Evolutionary conservation across 1,140 invertebrate genomes (phyloP).

Genomic region (Samia ricini): DNA sequence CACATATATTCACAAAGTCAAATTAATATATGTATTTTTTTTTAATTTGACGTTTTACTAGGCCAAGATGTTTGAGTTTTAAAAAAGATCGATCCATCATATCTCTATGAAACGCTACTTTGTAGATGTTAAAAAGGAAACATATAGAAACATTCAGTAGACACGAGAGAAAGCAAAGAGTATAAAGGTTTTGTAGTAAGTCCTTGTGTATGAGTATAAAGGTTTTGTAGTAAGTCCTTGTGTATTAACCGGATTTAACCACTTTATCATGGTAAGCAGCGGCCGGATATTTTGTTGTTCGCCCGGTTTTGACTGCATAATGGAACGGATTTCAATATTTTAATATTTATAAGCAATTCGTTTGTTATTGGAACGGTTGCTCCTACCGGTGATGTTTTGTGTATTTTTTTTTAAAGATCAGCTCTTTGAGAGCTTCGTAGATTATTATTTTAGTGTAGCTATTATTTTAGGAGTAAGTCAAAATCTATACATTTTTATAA

Average conservation of each 20-base stretch:
- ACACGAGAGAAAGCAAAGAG: too few relatives aligned
- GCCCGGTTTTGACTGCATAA: conserved; percentile 43
- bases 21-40: too few relatives aligned
- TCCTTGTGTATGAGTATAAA: conserved; percentile 3
- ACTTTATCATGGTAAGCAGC: conserved; percentile 31
- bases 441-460: too few relatives aligned
- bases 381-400: conserved; percentile 10
- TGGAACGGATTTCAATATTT: conserved; percentile 44
- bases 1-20: too few relatives aligned
- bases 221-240: conserved; percentile 12
- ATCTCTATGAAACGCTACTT: too few relatives aligned
- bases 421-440: not conserved
- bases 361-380: conserved; percentile 38
- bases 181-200: conserved; percentile 12
- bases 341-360: conserved; percentile 49
- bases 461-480: too few relatives aligned
- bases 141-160: too few relatives aligned
- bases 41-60: too few relatives aligned
- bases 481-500: too few relatives aligned
- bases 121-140: too few relatives aligned
- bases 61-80: too few relatives aligned
- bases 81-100: too few relatives aligned
- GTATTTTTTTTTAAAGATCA: conserved; percentile 18
- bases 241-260: conserved; percentile 23
- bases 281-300: conserved; percentile 39